Conservation (phyloP, 2,888 invertebrate species). For the Galerucella calmariensis region DNA sequence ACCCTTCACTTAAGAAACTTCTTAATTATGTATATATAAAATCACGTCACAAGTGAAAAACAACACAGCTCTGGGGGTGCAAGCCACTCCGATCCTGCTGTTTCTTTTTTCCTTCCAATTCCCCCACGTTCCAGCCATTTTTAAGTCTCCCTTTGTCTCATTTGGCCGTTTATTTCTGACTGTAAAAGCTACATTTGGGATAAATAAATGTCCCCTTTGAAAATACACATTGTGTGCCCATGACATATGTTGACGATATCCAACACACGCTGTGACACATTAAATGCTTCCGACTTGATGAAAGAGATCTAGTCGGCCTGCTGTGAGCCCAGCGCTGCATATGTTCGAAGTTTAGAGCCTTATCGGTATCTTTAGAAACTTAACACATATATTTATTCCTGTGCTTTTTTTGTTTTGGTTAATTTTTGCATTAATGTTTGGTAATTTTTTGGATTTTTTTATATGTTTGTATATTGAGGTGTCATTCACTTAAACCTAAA, state of each 20-base stretch:
- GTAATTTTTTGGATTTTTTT: neutral
- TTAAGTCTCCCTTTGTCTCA: neutral
- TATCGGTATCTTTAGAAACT: neutral
- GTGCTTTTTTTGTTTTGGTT: neutral
- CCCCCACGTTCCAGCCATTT: neutral
- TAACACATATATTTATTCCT: neutral
- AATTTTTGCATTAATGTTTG: neutral
- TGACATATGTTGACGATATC: neutral
- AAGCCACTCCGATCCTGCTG: too few species aligned
- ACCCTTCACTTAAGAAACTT: too few species aligned
- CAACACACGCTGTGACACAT: conserved; percentile 2
- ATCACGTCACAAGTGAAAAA: too few species aligned
- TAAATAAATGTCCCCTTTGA: neutral
- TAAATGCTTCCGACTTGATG: neutral
- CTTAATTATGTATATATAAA: too few species aligned
- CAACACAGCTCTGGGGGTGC: too few species aligned
- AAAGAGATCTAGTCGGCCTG: neutral
- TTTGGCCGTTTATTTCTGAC: neutral
- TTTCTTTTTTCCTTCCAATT: too few species aligned
- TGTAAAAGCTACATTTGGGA: neutral
- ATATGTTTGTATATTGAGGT: too few species aligned
- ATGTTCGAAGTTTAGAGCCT: neutral
- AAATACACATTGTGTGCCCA: neutral
- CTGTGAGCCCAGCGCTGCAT: neutral
- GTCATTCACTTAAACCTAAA: too few species aligned